Evolutionary conservation across 2,113 vertebrate species (phyloP), one percentile per base, ranked within the genome.

Genomic region (Herpetotheres cachinnans): DNA sequence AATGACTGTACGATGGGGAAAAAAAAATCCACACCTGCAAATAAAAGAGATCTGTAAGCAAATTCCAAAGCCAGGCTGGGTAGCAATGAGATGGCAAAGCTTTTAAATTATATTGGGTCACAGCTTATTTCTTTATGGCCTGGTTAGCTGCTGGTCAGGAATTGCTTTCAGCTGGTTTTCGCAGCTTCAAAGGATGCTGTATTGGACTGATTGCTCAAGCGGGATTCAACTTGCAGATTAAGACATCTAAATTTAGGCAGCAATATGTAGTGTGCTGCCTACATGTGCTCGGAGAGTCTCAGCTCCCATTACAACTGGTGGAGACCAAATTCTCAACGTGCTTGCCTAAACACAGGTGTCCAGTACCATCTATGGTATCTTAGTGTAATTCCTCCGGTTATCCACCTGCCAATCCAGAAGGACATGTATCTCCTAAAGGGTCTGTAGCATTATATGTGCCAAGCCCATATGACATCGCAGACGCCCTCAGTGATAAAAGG

Each of bases 1-100:
- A 82, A 77, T 95, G 96, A 96, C 95, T 97, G 58, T 32, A 36
- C 0, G 47, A 79, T 86, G 87, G 93, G 94, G 89, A 29, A 59
- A n/a, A 76, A 86, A 62, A 93, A 89, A 54, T 90, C 93, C 93
- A 88, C 95, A 95, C 96, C 96, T 96, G 96, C 89, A 90, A 96
- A 93, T 83, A 89, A 91, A 97, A 96, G 72, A 73, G 82, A 91
- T 90, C 91, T 59, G 95, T 86, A 94, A 97, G 95, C 97, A 93
- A 95, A 97, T 97, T 96, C 95, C 95, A 96, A 42, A 93, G 69
- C 82, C 93, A 95, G 95, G 97, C 74, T 89, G 89, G 92, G 86
- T 95, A 96, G 88, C 47, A 81, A 29, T 30, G 94, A 73, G 94
- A 69, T 96, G 93, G 96, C 78, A 93, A 58, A 87, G 87, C 89